Conservation (phyloP, 2,888 invertebrate species). For the Netelia inedita region DNA sequence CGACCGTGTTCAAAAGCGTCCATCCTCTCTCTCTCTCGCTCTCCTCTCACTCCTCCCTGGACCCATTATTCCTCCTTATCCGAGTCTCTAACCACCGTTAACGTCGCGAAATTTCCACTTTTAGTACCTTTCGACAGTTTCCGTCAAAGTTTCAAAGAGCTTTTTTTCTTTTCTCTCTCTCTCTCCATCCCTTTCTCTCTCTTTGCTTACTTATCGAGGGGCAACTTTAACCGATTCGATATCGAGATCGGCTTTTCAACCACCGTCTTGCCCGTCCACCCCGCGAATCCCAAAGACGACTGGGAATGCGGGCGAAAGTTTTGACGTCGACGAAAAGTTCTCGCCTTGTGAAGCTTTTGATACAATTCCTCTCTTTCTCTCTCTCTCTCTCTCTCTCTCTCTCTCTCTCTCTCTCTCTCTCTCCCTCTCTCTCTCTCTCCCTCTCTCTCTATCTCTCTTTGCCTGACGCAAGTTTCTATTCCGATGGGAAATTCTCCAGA, state of each 20-base stretch:
- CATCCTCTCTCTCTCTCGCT: background rate
- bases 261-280: background rate
- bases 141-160: conserved; percentile 45
- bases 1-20: conserved; percentile 17
- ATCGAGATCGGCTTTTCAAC: conserved; percentile 20
- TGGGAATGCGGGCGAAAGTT: conserved; percentile 18
- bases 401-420: background rate
- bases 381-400: background rate
- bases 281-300: conserved; percentile 9
- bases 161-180: conserved; percentile 23
- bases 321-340: conserved; percentile 8
- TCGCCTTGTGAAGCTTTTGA: background rate
- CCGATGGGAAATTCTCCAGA: conserved; percentile 23
- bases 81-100: conserved; percentile 31
- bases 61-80: conserved; percentile 24
- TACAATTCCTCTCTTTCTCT: background rate
- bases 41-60: background rate
- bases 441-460: background rate
- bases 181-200: conserved; percentile 23
- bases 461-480: background rate
- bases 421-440: background rate
- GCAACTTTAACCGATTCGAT: conserved; percentile 34
- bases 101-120: conserved; percentile 57
- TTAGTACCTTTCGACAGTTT: conserved; percentile 42
- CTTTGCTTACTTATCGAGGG: background rate